A percentile compares a stretch with the other conserved stretches of the same genome.
phyloP scores from a whole-genome alignment of 23 tunicate species.

The Trididemnum miniatum region DNA sequence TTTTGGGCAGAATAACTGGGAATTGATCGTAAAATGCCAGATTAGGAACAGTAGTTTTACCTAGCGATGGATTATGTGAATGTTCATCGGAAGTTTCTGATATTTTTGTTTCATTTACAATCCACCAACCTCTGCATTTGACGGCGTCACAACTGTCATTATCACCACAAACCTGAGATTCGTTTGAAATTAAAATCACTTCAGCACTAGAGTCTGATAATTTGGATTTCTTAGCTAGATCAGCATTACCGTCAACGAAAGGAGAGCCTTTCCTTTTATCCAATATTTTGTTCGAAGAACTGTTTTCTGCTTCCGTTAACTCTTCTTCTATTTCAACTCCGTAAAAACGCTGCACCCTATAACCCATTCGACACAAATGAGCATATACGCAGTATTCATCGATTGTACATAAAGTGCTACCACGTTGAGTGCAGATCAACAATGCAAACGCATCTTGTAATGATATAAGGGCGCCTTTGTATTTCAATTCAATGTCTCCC shows the following conservation, averaged over 20 bases:
- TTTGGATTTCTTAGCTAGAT: neutral
- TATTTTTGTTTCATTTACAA: neutral
- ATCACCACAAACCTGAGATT: neutral
- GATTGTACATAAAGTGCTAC: conserved; percentile 26
- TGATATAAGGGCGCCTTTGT: conserved; percentile 49
- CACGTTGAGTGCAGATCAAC: conserved; percentile 3
- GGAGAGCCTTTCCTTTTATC: neutral
- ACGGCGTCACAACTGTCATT: neutral
- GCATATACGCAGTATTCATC: conserved; percentile 72
- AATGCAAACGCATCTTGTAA: conserved; percentile 70
- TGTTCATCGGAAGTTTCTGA: neutral
- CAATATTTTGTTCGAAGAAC: neutral
- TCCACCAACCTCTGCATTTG: conserved; percentile 16
- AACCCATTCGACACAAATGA: conserved; percentile 59
- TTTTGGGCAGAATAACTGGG: neutral
- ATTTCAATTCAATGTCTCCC: conserved; percentile 73
- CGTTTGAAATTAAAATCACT: no score
- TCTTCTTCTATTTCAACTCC: neutral
- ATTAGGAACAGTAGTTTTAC: neutral
- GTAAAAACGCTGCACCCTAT: conserved; percentile 33
- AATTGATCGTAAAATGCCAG: neutral
- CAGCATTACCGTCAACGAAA: neutral
- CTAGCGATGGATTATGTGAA: neutral
- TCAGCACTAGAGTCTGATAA: neutral
- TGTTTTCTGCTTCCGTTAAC: neutral